Evolutionary conservation across 2,113 vertebrate species (phyloP).

Genomic region (Picathartes gymnocephalus): DNA sequence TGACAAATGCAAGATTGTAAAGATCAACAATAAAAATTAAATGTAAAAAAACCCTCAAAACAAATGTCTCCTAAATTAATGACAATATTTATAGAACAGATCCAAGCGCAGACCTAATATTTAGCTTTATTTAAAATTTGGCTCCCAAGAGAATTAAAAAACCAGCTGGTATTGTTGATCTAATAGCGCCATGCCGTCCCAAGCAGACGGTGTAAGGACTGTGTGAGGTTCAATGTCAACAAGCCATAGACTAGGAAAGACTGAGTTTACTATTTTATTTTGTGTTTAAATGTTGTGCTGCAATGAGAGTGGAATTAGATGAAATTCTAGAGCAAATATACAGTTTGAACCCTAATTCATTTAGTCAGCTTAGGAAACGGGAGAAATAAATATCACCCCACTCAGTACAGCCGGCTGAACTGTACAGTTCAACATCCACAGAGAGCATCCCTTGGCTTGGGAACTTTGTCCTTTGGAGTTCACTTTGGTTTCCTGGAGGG

Average conservation of each 20-base stretch:
- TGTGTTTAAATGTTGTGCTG: slow-evolving; percentile 62
- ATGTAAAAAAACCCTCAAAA: slow-evolving; percentile 5
- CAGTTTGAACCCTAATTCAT: slow-evolving; percentile 11
- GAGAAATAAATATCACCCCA: background rate
- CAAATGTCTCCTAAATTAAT: slow-evolving; percentile 59
- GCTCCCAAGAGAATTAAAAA: slow-evolving; percentile 75
- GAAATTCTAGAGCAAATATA: slow-evolving; percentile 62
- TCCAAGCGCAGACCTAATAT: slow-evolving; percentile 79
- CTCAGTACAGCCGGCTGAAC: background rate
- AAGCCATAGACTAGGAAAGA: slow-evolving; percentile 61
- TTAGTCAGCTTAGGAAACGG: background rate
- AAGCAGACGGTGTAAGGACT: slow-evolving; percentile 54
- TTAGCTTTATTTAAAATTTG: slow-evolving; percentile 79
- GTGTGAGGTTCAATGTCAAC: slow-evolving; percentile 71
- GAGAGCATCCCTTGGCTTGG: background rate
- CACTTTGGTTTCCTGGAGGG: background rate
- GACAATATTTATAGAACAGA: slow-evolving; percentile 76
- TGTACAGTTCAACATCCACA: background rate
- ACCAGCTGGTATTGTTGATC: slow-evolving; percentile 78
- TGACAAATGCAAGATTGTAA: slow-evolving; percentile 17
- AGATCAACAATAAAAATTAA: slow-evolving; percentile 57
- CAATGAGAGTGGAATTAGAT: slow-evolving; percentile 37
- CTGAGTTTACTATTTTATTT: slow-evolving; percentile 54
- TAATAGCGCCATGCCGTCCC: slow-evolving; percentile 61
- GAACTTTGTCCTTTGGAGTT: background rate